Percentiles rank a stretch among this genome's conserved stretches.
These are phyloP conservation scores for Falco peregrinus DNA, from an alignment of 2,797 vertebrate species.

Conservation along the genomic window DNA sequence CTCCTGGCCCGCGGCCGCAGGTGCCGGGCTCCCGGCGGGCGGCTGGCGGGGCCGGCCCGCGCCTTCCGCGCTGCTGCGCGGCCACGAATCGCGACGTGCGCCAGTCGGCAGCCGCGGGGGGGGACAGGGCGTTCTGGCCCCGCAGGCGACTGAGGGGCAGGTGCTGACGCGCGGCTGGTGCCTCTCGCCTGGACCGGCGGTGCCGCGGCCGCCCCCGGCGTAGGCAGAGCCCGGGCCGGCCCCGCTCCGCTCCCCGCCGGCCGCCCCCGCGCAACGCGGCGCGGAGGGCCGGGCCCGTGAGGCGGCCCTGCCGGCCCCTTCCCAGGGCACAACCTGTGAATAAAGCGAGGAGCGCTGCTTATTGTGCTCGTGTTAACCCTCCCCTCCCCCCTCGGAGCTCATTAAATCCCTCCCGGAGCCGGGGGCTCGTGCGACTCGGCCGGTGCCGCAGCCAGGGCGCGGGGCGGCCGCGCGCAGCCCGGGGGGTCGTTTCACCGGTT, in stretches of 20 bases:
- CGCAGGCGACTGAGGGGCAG: background rate
- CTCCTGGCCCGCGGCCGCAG: background rate
- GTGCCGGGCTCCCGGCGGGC: background rate
- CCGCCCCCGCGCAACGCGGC: background rate
- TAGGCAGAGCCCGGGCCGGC: background rate
- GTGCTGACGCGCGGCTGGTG: background rate
- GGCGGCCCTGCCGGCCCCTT: background rate
- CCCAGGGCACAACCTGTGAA: slow-evolving; percentile 43
- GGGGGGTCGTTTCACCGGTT: slow-evolving; percentile 67
- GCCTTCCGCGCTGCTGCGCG: background rate
- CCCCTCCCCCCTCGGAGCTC: slow-evolving; percentile 72
- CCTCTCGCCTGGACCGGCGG: background rate
- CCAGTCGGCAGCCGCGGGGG: background rate
- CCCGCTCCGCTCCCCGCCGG: background rate
- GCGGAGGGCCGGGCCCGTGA: too few species aligned
- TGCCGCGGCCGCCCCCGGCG: background rate
- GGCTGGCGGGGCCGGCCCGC: background rate
- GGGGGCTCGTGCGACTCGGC: background rate
- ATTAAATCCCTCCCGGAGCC: slow-evolving; percentile 79
- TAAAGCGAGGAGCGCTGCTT: slow-evolving; percentile 76
- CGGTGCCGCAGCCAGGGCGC: background rate
- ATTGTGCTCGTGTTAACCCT: slow-evolving; percentile 77
- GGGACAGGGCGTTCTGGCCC: background rate
- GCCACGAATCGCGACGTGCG: background rate
- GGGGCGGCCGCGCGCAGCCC: background rate